Evolutionary conservation across 2,888 invertebrate genomes (phyloP).

Genomic region (Hermaeophaga mercurialis): DNA sequence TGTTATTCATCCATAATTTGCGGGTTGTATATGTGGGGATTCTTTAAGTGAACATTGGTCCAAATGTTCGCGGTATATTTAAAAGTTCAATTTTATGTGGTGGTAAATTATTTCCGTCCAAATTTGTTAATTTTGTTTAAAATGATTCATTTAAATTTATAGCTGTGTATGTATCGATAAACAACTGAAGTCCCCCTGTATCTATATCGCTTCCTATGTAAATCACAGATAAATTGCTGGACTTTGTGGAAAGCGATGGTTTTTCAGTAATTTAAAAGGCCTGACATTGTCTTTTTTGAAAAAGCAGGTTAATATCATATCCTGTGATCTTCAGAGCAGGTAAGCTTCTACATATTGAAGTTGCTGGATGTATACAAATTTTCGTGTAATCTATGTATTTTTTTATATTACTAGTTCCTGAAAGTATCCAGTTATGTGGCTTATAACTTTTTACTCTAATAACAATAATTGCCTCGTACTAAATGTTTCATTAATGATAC

Average conservation of each 20-base stretch:
- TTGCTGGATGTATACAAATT: conserved; percentile 26
- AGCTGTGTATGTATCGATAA: conserved; percentile 36
- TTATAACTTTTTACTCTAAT: conserved; percentile 31
- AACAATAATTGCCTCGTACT: conserved; percentile 35
- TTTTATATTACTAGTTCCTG: conserved; percentile 39
- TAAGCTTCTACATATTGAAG: conserved; percentile 28
- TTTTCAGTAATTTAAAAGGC: conserved; percentile 31
- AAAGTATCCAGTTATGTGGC: conserved; percentile 33
- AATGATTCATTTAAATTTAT: conserved; percentile 28
- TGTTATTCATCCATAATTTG: too few relatives aligned
- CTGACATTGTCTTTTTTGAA: conserved; percentile 26
- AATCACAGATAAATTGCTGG: not conserved
- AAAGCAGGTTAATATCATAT: conserved; percentile 36
- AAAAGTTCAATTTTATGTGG: conserved; percentile 35
- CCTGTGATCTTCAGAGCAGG: conserved; percentile 35
- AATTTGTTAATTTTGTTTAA: conserved; percentile 28
- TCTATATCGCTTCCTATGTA: too few relatives aligned
- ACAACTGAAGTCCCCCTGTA: conserved; percentile 40
- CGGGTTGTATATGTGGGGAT: too few relatives aligned
- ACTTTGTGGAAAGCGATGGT: conserved; percentile 3
- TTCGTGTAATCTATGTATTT: conserved; percentile 35
- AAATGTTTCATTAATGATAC: conserved; percentile 33
- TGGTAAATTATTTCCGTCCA: conserved; percentile 37
- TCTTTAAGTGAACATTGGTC: too few relatives aligned
- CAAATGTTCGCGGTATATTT: too few relatives aligned